Conservation (phyloP, 1,140 invertebrate species). For the Sycophaga agraensis region DNA sequence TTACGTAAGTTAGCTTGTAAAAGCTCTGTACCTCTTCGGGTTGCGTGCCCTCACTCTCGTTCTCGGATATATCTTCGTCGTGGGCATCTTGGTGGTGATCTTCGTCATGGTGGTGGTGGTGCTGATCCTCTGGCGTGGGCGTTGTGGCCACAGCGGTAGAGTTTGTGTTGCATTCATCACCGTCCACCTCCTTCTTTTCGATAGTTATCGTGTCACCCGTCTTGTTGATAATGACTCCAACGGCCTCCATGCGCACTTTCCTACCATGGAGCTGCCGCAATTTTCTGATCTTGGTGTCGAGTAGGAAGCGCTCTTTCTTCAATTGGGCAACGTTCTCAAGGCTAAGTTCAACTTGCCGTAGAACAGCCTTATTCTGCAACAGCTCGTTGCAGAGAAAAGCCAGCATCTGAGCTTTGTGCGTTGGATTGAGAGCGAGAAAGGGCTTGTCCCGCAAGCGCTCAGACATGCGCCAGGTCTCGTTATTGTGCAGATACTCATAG, state of each 20-base stretch:
- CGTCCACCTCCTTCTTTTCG: constrained; percentile 53
- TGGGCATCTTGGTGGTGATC: constrained; percentile 60
- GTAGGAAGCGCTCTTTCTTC: constrained; percentile 76
- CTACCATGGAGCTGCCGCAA: constrained; percentile 73
- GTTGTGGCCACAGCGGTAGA: constrained; percentile 22
- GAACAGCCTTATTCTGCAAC: constrained; percentile 85
- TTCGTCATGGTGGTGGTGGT: constrained; percentile 35
- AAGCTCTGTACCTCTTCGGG: constrained; percentile 68
- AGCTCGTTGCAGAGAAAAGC: constrained; percentile 92
- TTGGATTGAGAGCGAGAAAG: constrained; percentile 83
- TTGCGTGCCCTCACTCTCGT: constrained; percentile 83
- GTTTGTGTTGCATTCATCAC: constrained; percentile 44
- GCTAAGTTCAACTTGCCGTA: constrained; percentile 76
- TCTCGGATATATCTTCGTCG: constrained; percentile 68
- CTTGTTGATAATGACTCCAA: constrained; percentile 59
- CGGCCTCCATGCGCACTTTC: constrained; percentile 72
- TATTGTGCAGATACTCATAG: constrained; percentile 74
- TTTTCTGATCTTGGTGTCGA: constrained; percentile 87
- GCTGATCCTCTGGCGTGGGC: constrained; percentile 47
- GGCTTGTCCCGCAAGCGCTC: constrained; percentile 77
- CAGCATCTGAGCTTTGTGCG: constrained; percentile 83
- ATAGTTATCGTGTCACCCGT: constrained; percentile 53
- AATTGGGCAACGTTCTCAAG: constrained; percentile 75
- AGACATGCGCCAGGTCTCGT: constrained; percentile 74
- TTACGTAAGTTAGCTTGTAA: no score